These are phyloP conservation scores for Crematogaster levior DNA, from an alignment of 2,888 invertebrate species.

Conservation along the genomic window DNA sequence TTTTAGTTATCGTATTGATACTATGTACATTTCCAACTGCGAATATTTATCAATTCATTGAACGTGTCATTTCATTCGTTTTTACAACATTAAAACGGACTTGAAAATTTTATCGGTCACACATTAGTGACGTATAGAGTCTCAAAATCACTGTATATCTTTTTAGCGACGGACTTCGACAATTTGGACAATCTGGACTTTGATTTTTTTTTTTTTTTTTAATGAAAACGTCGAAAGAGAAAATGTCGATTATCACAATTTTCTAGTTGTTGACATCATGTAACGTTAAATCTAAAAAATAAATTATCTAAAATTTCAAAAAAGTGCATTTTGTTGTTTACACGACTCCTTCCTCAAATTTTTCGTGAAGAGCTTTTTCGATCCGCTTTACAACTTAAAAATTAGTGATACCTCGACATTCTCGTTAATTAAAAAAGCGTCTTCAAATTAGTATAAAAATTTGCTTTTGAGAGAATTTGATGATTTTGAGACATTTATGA, in stretches of 20 bases:
- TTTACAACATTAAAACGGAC: neutral
- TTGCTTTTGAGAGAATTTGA: neutral
- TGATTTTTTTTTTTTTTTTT: neutral
- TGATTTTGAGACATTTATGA: neutral
- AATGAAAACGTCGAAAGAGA: neutral
- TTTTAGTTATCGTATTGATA: neutral
- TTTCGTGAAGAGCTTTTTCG: neutral
- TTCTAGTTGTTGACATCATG: neutral
- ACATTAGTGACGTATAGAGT: neutral
- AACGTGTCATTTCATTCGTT: neutral
- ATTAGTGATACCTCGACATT: neutral
- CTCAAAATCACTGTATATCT: neutral
- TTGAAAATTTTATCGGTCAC: conserved; percentile 3
- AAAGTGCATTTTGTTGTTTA: neutral
- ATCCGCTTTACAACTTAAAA: neutral
- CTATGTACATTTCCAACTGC: neutral
- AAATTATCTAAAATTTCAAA: neutral
- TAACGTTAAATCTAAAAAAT: neutral
- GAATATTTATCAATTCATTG: neutral
- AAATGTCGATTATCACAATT: neutral
- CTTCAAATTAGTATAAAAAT: neutral
- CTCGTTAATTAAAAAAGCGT: neutral
- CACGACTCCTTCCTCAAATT: neutral
- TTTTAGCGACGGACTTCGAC: neutral
- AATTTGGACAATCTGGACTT: too few species aligned